A percentile compares a stretch with the other conserved stretches of the same genome.
Evolutionary conservation across 2,888 invertebrate species (phyloP).

Genomic region (Branchellion lobata): DNA sequence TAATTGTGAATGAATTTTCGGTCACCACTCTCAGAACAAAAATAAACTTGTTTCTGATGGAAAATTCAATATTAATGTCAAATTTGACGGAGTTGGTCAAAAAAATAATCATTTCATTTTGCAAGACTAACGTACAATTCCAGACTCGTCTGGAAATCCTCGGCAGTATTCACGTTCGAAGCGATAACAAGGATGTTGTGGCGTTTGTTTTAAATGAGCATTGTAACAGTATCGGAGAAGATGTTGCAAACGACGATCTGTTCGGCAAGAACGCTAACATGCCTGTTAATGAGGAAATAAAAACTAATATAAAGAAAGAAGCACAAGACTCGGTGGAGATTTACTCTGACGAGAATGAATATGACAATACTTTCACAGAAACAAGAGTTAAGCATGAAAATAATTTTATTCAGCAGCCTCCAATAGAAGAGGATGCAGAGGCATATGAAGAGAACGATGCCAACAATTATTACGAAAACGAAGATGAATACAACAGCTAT

Average conservation of each 20-base stretch:
- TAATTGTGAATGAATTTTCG: too few species aligned
- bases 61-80: background rate
- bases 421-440: too few species aligned
- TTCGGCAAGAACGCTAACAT: too few species aligned
- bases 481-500: background rate
- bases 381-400: too few species aligned
- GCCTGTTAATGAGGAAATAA: too few species aligned
- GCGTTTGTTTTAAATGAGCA: constrained; percentile 48
- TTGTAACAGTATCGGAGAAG: constrained; percentile 18
- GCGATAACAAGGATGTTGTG: constrained; percentile 43
- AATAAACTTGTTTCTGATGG: constrained; percentile 1
- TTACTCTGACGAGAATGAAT: background rate
- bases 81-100: constrained; percentile 46
- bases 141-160: constrained; percentile 40
- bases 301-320: background rate
- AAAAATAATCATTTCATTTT: constrained; percentile 46
- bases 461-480: background rate
- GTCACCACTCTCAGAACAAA: too few species aligned
- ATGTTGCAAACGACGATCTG: background rate
- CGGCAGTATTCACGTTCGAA: constrained; percentile 47
- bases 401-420: too few species aligned
- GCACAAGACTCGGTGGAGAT: background rate
- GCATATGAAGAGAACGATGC: too few species aligned
- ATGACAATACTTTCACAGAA: background rate
- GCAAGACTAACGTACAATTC: constrained; percentile 42